Conservation (phyloP, 35 echinoderm and acorn worm genomes). For the Ophioderma brevispina region DNA sequence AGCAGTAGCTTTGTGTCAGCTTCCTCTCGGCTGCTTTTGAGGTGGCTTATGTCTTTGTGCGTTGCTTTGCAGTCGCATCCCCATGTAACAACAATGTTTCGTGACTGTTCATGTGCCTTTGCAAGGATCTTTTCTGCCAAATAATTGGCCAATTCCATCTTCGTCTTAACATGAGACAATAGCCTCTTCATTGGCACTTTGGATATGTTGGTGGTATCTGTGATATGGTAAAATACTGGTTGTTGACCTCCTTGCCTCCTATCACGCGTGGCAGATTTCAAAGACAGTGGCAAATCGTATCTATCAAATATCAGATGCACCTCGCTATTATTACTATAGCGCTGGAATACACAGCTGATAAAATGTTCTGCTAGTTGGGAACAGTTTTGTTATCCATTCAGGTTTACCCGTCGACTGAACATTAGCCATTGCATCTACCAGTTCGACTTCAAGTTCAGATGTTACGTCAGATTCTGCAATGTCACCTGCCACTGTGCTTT, state of each 20-base stretch:
- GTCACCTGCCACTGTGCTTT: neutral
- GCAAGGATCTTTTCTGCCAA: neutral
- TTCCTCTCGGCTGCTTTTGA: slow-evolving; percentile 30
- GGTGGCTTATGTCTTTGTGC: neutral
- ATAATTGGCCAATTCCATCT: neutral
- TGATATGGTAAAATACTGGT: neutral
- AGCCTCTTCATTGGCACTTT: neutral
- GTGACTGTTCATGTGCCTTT: neutral
- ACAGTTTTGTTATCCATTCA: neutral
- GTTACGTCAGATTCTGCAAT: neutral
- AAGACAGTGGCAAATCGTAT: neutral
- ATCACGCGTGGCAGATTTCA: slow-evolving; percentile 4
- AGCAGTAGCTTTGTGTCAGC: slow-evolving; percentile 28
- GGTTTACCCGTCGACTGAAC: slow-evolving; percentile 21
- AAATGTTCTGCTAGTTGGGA: neutral
- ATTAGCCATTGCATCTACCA: slow-evolving; percentile 25
- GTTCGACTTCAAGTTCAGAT: neutral
- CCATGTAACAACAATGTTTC: neutral
- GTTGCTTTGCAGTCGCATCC: neutral
- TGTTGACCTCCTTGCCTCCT: neutral
- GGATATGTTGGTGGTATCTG: neutral
- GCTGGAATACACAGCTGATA: neutral
- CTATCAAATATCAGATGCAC: neutral
- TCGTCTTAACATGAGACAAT: neutral
- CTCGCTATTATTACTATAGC: neutral